Base-by-base conservation (phyloP, 2,888 invertebrate species). In the Synergus laeviventris region DNA sequence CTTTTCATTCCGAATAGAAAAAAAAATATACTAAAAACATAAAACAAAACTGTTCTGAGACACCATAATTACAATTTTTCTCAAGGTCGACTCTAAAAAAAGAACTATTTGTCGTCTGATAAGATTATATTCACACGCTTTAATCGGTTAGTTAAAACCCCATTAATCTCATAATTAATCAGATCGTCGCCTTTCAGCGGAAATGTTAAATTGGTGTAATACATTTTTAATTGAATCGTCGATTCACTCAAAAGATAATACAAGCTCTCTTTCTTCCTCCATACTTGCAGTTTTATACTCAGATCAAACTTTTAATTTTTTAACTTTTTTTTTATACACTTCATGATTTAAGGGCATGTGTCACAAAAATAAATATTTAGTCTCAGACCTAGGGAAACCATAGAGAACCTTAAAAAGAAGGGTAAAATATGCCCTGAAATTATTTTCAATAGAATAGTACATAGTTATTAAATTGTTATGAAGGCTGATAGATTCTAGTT, bases 141-240 rank as follows among this genome's bases (percentile, higher is more conserved):
- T 54, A 70, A 70, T 70, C 70, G n/a, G 16, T n/a, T 36, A 36
- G 45, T 31, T 31, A 31, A 31, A 54, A 70, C 45, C 31, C 70
- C 70, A 66, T 66, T 66, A 66, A 66, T 66, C 66, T 66, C 21
- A 16, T 1, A 11, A 66, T 66, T 70, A 49, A 36, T 70, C 49
- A 70, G 31, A 70, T 70, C n/a, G n/a, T 11, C 12, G 24, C n/a
- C 31, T 70, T 49, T 70, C 70, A 49, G 21, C 49, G 36, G 36
- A 70, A 70, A n/a, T 70, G 45, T 49, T 49, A 18, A 31, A 70
- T 70, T 70, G 18, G 16, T 49, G 11, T 18, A 70, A 49, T 54
- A 24, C 36, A 70, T 49, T 70, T 70, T 70, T 49, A 31, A 54
- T 31, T 31, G 49, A 49, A 8, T 49, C 70, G 9, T 24, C n/a